Evolutionary conservation across 2,888 invertebrate genomes (phyloP).

Genomic region (Drosophila atroscutellata): DNA sequence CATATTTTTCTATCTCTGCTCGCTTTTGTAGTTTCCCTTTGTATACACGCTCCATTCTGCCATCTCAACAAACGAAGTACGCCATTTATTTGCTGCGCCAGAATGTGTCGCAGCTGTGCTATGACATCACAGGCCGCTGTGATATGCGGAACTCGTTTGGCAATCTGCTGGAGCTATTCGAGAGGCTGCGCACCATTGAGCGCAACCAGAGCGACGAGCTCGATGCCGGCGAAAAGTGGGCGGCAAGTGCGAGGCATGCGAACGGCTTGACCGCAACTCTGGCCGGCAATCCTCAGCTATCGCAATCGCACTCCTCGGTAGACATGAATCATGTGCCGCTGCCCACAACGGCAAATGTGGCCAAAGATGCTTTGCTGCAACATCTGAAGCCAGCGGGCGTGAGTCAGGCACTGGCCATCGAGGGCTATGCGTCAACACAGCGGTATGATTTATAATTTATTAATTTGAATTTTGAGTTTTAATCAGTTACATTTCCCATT

Average conservation of each 20-base stretch:
- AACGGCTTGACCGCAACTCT: constrained; percentile 52
- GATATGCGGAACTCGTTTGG: constrained; percentile 82
- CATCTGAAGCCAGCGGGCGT: constrained; percentile 61
- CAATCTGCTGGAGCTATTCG: constrained; percentile 81
- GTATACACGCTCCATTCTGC: constrained; percentile 86
- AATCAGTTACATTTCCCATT: background rate
- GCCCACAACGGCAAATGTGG: constrained; percentile 64
- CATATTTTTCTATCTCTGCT: background rate
- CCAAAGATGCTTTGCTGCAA: constrained; percentile 66
- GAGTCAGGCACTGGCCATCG: constrained; percentile 70
- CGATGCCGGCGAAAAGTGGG: constrained; percentile 22
- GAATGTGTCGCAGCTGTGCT: constrained; percentile 94
- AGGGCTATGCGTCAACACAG: constrained; percentile 68
- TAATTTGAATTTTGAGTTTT: background rate
- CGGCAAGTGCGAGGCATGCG: constrained; percentile 30
- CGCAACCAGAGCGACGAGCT: constrained; percentile 63
- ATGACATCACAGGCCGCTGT: constrained; percentile 77
- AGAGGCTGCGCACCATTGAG: constrained; percentile 68
- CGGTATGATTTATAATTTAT: constrained; percentile 48
- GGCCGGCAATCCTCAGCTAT: constrained; percentile 54
- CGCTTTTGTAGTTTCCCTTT: constrained; percentile 90
- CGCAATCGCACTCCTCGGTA: constrained; percentile 82
- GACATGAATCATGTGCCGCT: constrained; percentile 81
- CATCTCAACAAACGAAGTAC: constrained; percentile 88
- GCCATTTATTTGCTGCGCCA: constrained; percentile 96